Evolutionary conservation across 2,797 vertebrate genomes (phyloP), one percentile per base, ranked within the genome.

Genomic region (Anomalospiza imberbis): DNA sequence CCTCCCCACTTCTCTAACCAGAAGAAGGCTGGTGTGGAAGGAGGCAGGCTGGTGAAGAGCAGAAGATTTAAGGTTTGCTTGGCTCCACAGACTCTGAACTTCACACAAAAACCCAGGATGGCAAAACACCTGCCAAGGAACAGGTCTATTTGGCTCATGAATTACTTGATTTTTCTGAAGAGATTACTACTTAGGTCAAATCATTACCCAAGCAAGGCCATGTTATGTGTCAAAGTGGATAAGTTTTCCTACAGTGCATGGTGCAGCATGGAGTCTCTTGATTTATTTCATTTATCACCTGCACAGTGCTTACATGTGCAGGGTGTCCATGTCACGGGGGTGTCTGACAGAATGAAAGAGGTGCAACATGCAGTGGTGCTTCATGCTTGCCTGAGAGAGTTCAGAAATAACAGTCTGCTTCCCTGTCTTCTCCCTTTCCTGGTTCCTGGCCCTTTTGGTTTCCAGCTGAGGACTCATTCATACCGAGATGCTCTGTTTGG

Each of bases 401-500:
- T 94, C 70, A 85, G 94, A 60, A 93, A 70, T 67, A 48, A 24
- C 38, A 70, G 17, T 40, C 57, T 38, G 42, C 73, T 94, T 91
- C 90, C 84, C 85, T 83, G 77, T 60, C 90, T 50, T 48, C n/a
- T n/a, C n/a, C 65, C 73, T 57, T 73, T 83, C 66, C 58, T 81
- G 77, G 45, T 58, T 87, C 54, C 68, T 79, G 94, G 67, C 57
- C 67, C 85, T 91, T 95, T 75, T 92, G 70, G 81, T 91, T 80
- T 75, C 73, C 55, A 94, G 75, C 82, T 95, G 53, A 50, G 94
- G 25, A 78, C 80, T 88, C 55, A 79, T 93, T 97, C 91, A 68
- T 77, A 54, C 53, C 12, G 13, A 93, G 91, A 32, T 85, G 38
- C 85, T 87, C 78, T 11, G 0, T 94, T 91, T 73, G 60, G 51